Evolutionary conservation across 2,113 vertebrate genomes (phyloP), one percentile per base, ranked within the genome.

Genomic region (Bubo scandiacus): DNA sequence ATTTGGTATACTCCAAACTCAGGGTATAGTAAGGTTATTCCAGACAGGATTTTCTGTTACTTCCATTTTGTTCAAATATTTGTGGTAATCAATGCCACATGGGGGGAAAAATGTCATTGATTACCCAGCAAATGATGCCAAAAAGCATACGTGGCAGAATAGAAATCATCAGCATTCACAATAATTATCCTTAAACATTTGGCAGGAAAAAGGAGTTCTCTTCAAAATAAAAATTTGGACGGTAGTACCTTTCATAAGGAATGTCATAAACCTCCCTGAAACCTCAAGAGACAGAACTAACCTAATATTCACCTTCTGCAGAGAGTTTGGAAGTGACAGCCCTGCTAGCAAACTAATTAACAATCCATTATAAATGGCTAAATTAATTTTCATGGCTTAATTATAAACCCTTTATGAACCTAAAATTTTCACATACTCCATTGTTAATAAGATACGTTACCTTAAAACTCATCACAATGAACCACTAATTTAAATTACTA

Each of bases 331-430:
- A 94, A 95, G 38, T 62, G 84, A 94, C 67, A 90, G n/a, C 6
- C 91, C 62, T 96, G 86, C 87, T 89, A 96, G 55, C 71, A 95
- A 96, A 70, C 84, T 92, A 96, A 95, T 97, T 96, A 97, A 78
- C n/a, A 96, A 86, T 79, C 52, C 32, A 2, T 90, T 89, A 91
- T 81, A 94, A 83, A 68, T 52, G 52, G 67, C 30, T 57, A 94
- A 81, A 94, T 90, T 93, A 81, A 91, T 92, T 94, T 94, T 90
- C 83, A 91, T 83, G 27, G n/a, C 40, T 93, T 81, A 90, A 92
- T 91, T 95, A 74, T 83, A 92, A 94, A 73, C 10, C 12, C 15
- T 78, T 93, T 68, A 93, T 58, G 49, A 91, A 88, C 32, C 23
- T 74, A 70, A 94, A 94, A 52, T 15, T 88, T 94, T 86, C 52